Evolutionary conservation across 2,888 invertebrate genomes (phyloP), one percentile per base, ranked within the genome.

Genomic region (Villa cingulata): DNA sequence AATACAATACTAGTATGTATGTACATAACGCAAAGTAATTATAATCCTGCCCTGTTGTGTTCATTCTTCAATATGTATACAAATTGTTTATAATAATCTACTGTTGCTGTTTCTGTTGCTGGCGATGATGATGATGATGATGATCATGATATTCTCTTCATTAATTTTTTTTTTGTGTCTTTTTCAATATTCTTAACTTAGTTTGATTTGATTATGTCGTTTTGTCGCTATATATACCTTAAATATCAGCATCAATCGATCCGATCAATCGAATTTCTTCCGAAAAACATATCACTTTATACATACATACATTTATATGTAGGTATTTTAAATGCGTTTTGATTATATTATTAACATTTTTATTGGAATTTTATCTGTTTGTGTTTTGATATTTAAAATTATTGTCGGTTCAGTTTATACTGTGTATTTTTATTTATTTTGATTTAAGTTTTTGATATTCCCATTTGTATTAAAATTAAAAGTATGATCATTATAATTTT

Each of bases 341-440:
- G 43, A 51, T 48, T 44, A 46, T 42, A 50, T 50, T 50, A 50
- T 50, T 48, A 47, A 47, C 44, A 48, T 46, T 51, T 51, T 51
- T 51, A 51, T 51, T 37, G 42, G 32, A 34, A 29, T 40, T 51
- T 51, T 46, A 51, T 51, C 46, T 46, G 48, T 51, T 51, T 45
- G 41, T 48, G 48, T 51, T 51, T 51, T 48, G 48, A 51, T 48
- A 48, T 41, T 37, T 47, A 45, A 37, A 32, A 7, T 45, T 42
- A 41, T 46, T 46, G 49, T 49, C 43, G 45, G 45, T 37, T 49
- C 43, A 43, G 45, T 37, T 23, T 23, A 23, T 23, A 23, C 4
- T 23, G 7, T 23, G 23, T 23, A 23, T 23, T 6, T 4, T 23
- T n/a, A n/a, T 23, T 23, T 23, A 7, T 23, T 7, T 23, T 23